Percentiles rank a stretch among this genome's conserved stretches.
Evolutionary conservation across 1,140 invertebrate genomes (phyloP).

Genomic region (Tetragnatha versicolor): DNA sequence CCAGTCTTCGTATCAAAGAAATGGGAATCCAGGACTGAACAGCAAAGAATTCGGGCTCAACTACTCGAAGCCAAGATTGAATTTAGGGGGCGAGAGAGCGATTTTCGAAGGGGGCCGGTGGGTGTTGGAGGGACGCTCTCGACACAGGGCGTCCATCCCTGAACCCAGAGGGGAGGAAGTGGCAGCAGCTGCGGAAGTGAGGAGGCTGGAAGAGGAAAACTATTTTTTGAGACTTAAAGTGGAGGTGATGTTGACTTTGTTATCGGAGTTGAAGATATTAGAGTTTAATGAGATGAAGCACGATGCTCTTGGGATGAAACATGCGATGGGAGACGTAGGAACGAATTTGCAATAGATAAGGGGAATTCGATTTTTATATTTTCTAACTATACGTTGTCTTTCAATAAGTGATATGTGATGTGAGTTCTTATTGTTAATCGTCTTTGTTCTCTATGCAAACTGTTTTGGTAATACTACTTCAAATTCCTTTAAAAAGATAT

Average conservation of each 20-base stretch:
- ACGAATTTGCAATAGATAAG: no score
- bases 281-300: no score
- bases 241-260: not conserved
- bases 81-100: not conserved
- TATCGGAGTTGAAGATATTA: not conserved
- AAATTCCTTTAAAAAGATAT: no score
- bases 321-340: no score
- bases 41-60: slow-evolving; percentile 11
- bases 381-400: no score
- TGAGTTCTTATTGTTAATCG: no score
- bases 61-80: not conserved
- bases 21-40: not conserved
- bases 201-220: slow-evolving; percentile 7
- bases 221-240: slow-evolving; percentile 10
- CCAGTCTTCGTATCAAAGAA: not conserved
- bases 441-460: no score
- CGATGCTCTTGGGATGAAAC: no score
- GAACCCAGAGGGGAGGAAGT: no score
- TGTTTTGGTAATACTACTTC: no score
- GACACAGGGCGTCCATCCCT: not conserved
- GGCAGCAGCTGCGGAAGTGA: not conserved
- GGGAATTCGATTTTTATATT: no score
- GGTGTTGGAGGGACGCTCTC: not conserved
- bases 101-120: not conserved
- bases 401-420: no score